Percentiles rank a stretch among this genome's conserved stretches.
These are phyloP conservation scores for Dendroctonus ponderosae DNA, from an alignment of 1,140 invertebrate genomes.

Conservation along the genomic window DNA sequence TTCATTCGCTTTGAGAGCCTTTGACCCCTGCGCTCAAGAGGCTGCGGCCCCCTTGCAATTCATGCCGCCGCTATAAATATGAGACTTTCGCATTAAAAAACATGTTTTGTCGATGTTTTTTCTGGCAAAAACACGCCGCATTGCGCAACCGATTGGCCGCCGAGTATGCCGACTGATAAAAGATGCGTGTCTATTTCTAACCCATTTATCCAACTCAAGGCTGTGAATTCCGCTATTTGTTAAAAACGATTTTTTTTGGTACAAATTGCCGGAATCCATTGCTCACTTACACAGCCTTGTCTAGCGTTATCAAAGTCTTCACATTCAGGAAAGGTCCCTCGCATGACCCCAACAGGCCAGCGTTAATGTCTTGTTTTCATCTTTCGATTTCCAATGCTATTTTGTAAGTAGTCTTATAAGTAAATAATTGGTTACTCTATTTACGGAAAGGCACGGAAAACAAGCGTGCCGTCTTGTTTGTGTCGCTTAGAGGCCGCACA, in stretches of 20 bases:
- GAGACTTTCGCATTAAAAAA: too few species aligned
- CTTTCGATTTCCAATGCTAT: background rate
- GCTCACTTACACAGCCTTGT: background rate
- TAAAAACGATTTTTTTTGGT: background rate
- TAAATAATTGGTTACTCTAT: background rate
- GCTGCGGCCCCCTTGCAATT: too few species aligned
- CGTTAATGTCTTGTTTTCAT: slow-evolving; percentile 4
- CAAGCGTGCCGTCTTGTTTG: background rate
- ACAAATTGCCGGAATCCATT: background rate
- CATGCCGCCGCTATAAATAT: too few species aligned
- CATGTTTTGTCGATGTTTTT: too few species aligned
- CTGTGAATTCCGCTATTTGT: background rate
- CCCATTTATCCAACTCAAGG: background rate
- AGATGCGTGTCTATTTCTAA: background rate
- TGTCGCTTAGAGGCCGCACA: background rate
- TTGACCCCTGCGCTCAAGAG: too few species aligned
- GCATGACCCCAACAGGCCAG: background rate
- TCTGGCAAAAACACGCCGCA: too few species aligned
- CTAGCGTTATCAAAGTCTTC: background rate
- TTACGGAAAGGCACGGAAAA: background rate
- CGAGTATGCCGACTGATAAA: too few species aligned
- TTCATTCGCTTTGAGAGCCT: too few species aligned
- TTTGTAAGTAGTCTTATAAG: slow-evolving; percentile 2
- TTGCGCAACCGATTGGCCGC: too few species aligned
- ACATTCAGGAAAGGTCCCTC: background rate